Conservation (phyloP, 2,797 vertebrate genomes). For the Mycteria americana region DNA sequence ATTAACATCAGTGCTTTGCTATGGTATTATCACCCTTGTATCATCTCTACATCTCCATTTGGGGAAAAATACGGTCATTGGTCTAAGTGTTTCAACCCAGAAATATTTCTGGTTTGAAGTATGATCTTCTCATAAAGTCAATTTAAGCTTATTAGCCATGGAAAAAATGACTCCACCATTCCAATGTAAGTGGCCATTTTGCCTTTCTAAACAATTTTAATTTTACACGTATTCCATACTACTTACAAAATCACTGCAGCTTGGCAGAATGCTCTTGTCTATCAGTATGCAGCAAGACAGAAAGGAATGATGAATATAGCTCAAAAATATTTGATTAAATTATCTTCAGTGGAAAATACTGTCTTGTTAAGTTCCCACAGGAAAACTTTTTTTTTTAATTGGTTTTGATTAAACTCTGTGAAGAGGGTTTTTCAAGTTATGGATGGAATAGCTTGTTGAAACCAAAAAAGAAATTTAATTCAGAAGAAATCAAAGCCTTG, state of each 20-base stretch:
- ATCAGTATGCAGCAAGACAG: not conserved
- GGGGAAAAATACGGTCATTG: not conserved
- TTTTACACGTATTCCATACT: not conserved
- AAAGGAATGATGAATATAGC: not conserved
- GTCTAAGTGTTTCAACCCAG: not conserved
- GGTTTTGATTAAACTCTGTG: conserved; percentile 23
- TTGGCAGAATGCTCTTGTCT: not conserved
- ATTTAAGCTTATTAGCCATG: not conserved
- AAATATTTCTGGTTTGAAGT: not conserved
- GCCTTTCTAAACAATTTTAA: not conserved
- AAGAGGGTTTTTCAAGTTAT: not conserved
- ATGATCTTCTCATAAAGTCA: not conserved
- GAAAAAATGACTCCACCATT: not conserved
- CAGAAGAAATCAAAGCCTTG: not conserved
- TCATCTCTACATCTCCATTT: not conserved
- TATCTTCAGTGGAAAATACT: conserved; percentile 1
- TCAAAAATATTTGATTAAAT: conserved; percentile 37
- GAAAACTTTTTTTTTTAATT: not conserved
- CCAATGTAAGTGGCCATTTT: not conserved
- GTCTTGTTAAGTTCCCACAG: not conserved
- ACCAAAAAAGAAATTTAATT: not conserved
- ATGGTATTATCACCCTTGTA: not conserved
- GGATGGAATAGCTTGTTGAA: not conserved
- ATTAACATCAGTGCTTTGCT: not conserved
- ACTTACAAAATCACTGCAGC: not conserved